Conservation (phyloP, 2,797 vertebrate genomes). For the Poeciliopsis infans region DNA sequence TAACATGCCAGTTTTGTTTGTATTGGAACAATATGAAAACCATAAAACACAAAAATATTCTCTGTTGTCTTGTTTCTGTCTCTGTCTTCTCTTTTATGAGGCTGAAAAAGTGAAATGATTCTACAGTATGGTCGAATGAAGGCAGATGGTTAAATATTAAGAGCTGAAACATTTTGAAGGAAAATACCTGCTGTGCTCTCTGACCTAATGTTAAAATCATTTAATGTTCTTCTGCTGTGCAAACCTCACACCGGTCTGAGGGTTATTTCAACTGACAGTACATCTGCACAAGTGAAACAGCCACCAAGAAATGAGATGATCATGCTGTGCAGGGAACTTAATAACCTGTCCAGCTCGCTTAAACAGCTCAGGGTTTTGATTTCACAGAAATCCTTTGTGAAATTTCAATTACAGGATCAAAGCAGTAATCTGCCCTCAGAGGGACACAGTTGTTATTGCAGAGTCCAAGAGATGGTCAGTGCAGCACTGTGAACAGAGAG, state of each 20-base stretch:
- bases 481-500: slow-evolving; percentile 28
- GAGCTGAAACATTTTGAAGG: slow-evolving; percentile 2
- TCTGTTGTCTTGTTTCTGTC: slow-evolving; percentile 34
- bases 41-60: slow-evolving; percentile 21
- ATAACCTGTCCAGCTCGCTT: slow-evolving; percentile 73
- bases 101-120: background rate
- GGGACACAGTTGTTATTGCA: slow-evolving; percentile 47
- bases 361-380: slow-evolving; percentile 53
- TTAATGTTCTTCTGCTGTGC: slow-evolving; percentile 15
- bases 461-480: slow-evolving; percentile 32
- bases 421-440: slow-evolving; percentile 48
- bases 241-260: slow-evolving; percentile 35
- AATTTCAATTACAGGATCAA: slow-evolving; percentile 71
- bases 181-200: background rate
- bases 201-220: slow-evolving; percentile 32
- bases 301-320: slow-evolving; percentile 62
- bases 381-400: slow-evolving; percentile 70
- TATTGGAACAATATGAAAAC: slow-evolving; percentile 24
- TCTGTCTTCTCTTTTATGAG: slow-evolving; percentile 13
- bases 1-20: slow-evolving; percentile 85
- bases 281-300: slow-evolving; percentile 57
- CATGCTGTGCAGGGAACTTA: slow-evolving; percentile 67
- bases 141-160: background rate
- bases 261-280: slow-evolving; percentile 70
- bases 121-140: background rate